phyloP scores from a whole-genome alignment of 2,113 vertebrate species.

The Macheiramphus alcinus region DNA sequence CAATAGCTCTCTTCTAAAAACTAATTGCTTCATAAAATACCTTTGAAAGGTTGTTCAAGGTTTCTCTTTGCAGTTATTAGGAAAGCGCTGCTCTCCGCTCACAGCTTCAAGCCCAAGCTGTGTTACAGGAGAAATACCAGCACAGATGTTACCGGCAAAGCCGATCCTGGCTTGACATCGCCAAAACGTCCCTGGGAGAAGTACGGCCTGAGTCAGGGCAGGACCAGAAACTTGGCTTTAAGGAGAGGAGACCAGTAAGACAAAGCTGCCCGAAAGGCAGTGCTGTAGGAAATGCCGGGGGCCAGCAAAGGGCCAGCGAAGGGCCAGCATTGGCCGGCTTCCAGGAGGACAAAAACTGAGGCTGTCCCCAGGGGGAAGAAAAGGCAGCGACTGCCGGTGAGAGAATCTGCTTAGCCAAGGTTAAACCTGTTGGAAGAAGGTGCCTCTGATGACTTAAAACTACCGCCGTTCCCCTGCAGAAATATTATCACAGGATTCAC shows the following conservation, averaged over 20 bases:
- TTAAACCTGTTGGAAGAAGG: neutral
- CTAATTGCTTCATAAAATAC: neutral
- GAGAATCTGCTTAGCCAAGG: neutral
- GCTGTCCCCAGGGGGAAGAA: neutral
- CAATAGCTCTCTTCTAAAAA: neutral
- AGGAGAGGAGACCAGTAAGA: neutral
- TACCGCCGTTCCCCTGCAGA: fast-evolving
- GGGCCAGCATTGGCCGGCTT: neutral
- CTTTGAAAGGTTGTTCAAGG: neutral
- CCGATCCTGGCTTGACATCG: neutral
- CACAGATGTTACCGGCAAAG: neutral
- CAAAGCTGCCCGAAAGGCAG: neutral
- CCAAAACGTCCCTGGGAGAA: neutral
- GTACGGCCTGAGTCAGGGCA: neutral
- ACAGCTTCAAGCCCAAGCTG: neutral
- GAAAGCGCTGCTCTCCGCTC: neutral
- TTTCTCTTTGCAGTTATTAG: neutral
- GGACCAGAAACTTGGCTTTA: neutral
- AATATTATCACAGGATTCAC: neutral
- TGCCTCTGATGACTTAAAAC: neutral
- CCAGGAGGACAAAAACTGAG: neutral
- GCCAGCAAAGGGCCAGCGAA: neutral
- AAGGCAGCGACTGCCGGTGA: neutral
- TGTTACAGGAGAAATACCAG: neutral
- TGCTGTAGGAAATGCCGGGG: fast-evolving